Percentiles rank a stretch among this genome's conserved stretches.
phyloP scores from a whole-genome alignment of 2,113 vertebrate genomes.

The Nothobranchius furzeri region DNA sequence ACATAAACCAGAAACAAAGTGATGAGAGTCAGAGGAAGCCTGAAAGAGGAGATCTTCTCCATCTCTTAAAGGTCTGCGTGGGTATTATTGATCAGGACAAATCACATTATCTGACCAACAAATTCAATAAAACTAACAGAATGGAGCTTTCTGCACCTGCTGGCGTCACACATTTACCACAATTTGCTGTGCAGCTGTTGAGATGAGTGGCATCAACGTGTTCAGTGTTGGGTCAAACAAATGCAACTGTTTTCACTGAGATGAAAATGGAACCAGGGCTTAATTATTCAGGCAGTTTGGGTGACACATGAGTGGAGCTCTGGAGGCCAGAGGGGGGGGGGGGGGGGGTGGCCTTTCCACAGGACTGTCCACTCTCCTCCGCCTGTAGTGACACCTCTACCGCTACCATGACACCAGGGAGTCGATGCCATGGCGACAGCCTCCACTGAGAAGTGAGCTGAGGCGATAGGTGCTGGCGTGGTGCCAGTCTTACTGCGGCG shows the following conservation, averaged over 20 bases:
- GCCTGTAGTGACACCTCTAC: conserved; percentile 65
- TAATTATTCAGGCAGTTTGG: conserved; percentile 54
- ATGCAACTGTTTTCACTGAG: conserved; percentile 15
- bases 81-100: conserved; percentile 78
- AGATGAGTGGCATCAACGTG: conserved; percentile 27
- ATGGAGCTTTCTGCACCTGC: conserved; percentile 59
- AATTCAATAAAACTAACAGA: conserved; percentile 78
- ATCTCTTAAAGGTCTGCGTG: conserved; percentile 75
- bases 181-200: conserved; percentile 70
- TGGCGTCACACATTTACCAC: conserved; percentile 75
- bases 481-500: conserved; percentile 54
- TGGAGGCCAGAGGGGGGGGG: conserved; percentile 45
- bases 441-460: conserved; percentile 58
- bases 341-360: conserved; percentile 71
- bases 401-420: conserved; percentile 51
- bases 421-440: conserved; percentile 69
- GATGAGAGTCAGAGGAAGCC: conserved; percentile 38
- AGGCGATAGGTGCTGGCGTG: conserved; percentile 62
- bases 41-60: conserved; percentile 58
- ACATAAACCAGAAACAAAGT: conserved; percentile 11
- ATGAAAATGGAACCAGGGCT: conserved; percentile 13
- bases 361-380: conserved; percentile 46
- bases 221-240: neutral
- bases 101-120: conserved; percentile 80
- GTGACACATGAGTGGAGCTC: conserved; percentile 52